Evolutionary conservation across 2,888 invertebrate genomes (phyloP).

Genomic region (Tachina lurida): DNA sequence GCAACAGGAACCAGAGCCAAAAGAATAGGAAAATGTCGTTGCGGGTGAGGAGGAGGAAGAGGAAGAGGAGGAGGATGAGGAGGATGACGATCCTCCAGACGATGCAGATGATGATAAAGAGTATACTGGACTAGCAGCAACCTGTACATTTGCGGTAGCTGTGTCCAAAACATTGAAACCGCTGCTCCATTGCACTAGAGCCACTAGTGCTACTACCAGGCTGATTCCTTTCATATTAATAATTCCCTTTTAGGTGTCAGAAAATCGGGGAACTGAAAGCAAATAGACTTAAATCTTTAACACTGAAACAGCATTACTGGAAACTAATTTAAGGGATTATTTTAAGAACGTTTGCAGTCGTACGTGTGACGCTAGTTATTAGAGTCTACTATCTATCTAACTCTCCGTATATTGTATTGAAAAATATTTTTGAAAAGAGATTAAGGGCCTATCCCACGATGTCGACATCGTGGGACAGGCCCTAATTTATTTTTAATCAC

Average conservation of each 20-base stretch:
- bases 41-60: slow-evolving; percentile 27
- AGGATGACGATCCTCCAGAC: slow-evolving; percentile 37
- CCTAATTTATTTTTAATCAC: no score
- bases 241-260: background rate
- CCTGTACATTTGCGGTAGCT: background rate
- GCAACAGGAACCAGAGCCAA: slow-evolving; percentile 63
- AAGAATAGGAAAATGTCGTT: slow-evolving; percentile 23
- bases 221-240: slow-evolving; percentile 76
- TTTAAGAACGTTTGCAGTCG: background rate
- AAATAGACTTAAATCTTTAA: background rate
- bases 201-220: slow-evolving; percentile 76
- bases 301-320: background rate
- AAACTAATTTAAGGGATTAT: no score
- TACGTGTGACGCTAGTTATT: no score
- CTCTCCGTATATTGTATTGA: no score
- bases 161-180: slow-evolving; percentile 72
- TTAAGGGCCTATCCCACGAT: no score
- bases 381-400: no score
- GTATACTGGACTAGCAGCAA: background rate
- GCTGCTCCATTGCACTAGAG: slow-evolving; percentile 72
- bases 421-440: no score
- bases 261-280: slow-evolving; percentile 22
- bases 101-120: slow-evolving; percentile 60
- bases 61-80: slow-evolving; percentile 31
- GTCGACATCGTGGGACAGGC: no score